Evolutionary conservation across 2,797 vertebrate species (phyloP).

Genomic region (Catamblyrhynchus diadema): DNA sequence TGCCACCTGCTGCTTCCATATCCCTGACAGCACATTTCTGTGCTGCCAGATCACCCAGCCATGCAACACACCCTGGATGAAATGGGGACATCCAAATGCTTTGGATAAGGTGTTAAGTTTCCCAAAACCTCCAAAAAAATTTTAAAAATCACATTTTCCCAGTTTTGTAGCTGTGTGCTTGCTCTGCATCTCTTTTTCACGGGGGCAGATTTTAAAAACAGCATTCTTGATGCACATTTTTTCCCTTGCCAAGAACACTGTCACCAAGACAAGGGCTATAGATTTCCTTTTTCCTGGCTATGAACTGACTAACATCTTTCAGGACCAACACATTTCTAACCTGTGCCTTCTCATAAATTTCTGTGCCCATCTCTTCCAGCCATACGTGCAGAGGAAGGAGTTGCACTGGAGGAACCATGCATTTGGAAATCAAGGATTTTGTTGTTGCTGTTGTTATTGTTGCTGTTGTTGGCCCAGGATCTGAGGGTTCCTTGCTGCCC

Average conservation of each 20-base stretch:
- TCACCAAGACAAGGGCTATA: not conserved
- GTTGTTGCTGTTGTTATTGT: not conserved
- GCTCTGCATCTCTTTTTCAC: not conserved
- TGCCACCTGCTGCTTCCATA: not conserved
- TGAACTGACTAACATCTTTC: not conserved
- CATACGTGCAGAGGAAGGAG: not conserved
- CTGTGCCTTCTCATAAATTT: not conserved
- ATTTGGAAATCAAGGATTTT: not conserved
- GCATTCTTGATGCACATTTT: not conserved
- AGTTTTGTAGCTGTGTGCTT: not conserved
- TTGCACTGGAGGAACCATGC: not conserved
- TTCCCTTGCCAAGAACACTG: not conserved
- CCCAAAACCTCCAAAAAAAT: not conserved
- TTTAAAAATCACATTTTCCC: not conserved
- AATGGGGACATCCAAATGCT: not conserved
- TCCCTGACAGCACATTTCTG: not conserved
- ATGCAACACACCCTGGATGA: not conserved
- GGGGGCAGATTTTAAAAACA: not conserved
- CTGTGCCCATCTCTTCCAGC: not conserved
- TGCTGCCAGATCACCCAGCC: not conserved
- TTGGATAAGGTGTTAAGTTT: conserved; percentile 25
- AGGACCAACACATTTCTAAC: not conserved
- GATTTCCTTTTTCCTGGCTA: not conserved
- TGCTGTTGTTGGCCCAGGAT: not conserved
- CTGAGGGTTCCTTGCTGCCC: accelerated